phyloP scores from a whole-genome alignment of 2,797 vertebrate genomes.

The Cossypha caffra region DNA sequence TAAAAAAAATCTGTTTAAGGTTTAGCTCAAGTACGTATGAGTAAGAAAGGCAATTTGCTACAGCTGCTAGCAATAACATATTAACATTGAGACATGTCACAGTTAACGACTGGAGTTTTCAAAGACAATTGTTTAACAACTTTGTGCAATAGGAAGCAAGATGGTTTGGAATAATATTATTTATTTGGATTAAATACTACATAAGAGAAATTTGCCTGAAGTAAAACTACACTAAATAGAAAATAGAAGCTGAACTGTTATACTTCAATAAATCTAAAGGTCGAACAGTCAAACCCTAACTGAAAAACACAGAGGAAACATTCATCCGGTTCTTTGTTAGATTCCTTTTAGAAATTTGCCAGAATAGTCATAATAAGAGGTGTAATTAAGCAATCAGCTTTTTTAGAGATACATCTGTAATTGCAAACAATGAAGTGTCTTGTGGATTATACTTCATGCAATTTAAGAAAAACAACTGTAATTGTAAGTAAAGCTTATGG shows the following conservation, averaged over 20 bases:
- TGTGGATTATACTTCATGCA: slow-evolving; percentile 61
- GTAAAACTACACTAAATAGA: slow-evolving; percentile 67
- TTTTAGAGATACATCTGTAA: slow-evolving; percentile 49
- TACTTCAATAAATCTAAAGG: slow-evolving; percentile 60
- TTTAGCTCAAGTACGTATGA: neutral
- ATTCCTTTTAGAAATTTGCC: slow-evolving; percentile 57
- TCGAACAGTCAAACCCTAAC: slow-evolving; percentile 55
- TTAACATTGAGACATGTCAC: neutral
- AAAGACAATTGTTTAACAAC: slow-evolving; percentile 53
- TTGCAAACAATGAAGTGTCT: slow-evolving; percentile 56
- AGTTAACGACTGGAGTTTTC: neutral
- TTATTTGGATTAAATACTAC: slow-evolving; percentile 68
- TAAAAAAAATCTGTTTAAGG: neutral
- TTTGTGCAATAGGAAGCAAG: slow-evolving; percentile 69
- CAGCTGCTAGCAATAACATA: slow-evolving; percentile 11
- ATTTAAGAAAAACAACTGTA: slow-evolving; percentile 69
- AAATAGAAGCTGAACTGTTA: slow-evolving; percentile 50
- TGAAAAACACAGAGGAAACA: slow-evolving; percentile 68
- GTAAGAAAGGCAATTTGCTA: slow-evolving; percentile 13
- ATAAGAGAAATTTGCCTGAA: slow-evolving; percentile 69
- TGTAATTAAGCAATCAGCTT: slow-evolving; percentile 64
- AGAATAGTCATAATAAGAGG: slow-evolving; percentile 62
- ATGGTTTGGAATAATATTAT: slow-evolving; percentile 63
- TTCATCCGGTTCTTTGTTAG: slow-evolving; percentile 74
- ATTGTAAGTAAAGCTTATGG: slow-evolving; percentile 71